phyloP scores from a whole-genome alignment of 2,888 invertebrate species.

The Pandemis heparana region DNA sequence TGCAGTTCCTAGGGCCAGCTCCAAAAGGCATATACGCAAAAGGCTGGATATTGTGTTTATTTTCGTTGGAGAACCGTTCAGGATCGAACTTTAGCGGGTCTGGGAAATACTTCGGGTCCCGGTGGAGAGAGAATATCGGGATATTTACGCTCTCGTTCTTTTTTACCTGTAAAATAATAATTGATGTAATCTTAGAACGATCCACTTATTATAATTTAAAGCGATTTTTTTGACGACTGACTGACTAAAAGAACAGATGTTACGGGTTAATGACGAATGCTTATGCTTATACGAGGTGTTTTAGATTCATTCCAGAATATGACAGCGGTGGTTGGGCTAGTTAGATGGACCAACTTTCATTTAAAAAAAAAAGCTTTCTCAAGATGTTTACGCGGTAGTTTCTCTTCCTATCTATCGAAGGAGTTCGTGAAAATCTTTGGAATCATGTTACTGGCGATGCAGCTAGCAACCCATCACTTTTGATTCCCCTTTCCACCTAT shows the following conservation, averaged over 20 bases:
- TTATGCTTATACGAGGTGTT: no score
- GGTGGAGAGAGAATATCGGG: not conserved
- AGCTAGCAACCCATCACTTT: no score
- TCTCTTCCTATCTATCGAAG: no score
- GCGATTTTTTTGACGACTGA: not conserved
- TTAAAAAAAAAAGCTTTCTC: no score
- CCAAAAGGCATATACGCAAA: slow-evolving; percentile 83
- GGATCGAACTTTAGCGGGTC: not conserved
- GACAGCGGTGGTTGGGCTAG: no score
- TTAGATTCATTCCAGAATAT: no score
- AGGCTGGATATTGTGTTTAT: slow-evolving; percentile 71
- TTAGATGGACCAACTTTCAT: no score
- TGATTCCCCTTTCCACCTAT: no score
- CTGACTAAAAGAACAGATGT: not conserved
- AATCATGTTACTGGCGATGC: no score
- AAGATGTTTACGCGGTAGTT: no score
- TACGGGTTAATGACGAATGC: no score
- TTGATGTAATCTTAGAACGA: not conserved
- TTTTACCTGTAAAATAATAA: not conserved
- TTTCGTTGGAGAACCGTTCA: slow-evolving; percentile 83
- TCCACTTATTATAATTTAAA: not conserved
- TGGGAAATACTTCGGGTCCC: not conserved
- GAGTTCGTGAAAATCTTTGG: no score
- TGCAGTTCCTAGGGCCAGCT: slow-evolving; percentile 86
- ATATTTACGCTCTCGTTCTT: not conserved